Conservation (phyloP, 2,113 vertebrate genomes). For the Indicator indicator region DNA sequence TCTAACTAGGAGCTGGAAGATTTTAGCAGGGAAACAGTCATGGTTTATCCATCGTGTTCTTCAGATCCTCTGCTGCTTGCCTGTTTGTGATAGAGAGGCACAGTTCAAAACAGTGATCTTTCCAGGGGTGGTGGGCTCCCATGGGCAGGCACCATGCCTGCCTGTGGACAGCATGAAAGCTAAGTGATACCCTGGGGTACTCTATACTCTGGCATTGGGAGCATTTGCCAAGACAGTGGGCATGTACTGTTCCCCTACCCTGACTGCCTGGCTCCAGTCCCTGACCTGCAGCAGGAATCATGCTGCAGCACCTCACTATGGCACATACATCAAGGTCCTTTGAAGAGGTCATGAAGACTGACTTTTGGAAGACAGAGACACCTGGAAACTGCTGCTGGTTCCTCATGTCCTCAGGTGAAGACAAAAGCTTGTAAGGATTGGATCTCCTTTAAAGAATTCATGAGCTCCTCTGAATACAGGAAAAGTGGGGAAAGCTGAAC, state of each 20-base stretch:
- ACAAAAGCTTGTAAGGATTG: not conserved
- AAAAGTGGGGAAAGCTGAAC: not conserved
- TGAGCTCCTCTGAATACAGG: not conserved
- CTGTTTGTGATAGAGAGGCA: not conserved
- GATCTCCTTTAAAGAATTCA: not conserved
- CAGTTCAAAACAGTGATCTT: fast-evolving
- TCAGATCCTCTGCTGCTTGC: not conserved
- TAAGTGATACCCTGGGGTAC: not conserved
- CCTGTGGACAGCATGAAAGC: fast-evolving
- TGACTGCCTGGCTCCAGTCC: fast-evolving
- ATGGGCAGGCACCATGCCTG: not conserved
- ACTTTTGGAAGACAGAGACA: not conserved
- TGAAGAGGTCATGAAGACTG: not conserved
- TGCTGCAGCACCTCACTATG: not conserved
- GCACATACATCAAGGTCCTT: not conserved
- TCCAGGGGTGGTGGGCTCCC: fast-evolving
- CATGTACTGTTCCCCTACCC: not conserved
- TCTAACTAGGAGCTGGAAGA: not conserved
- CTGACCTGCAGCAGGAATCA: not conserved
- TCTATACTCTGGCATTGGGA: not conserved
- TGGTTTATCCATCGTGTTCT: not conserved
- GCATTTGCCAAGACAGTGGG: not conserved
- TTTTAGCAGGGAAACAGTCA: not conserved
- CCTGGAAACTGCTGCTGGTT: not conserved
- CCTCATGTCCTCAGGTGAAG: not conserved